Percentiles rank a stretch among this genome's conserved stretches.
phyloP scores from a whole-genome alignment of 2,888 invertebrate genomes.

The Euzophera pinguis region DNA sequence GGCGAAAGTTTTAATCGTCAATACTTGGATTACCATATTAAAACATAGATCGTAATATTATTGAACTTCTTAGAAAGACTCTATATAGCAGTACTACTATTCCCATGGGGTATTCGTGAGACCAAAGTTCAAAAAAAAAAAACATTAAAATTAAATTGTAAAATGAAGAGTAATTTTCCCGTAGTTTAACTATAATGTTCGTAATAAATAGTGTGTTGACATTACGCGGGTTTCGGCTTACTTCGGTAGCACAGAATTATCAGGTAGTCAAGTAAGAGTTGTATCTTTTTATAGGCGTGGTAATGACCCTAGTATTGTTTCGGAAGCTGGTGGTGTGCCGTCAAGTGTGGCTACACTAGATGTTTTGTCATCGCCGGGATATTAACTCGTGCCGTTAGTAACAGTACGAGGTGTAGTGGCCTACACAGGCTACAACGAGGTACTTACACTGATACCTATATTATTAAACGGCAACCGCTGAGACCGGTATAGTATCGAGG shows the following conservation, averaged over 20 bases:
- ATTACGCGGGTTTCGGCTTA: neutral
- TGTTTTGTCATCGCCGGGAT: conserved; percentile 54
- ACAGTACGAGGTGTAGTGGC: conserved; percentile 53
- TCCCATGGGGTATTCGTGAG: neutral
- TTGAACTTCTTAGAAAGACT: too few species aligned
- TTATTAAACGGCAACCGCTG: conserved; percentile 44
- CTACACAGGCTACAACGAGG: conserved; percentile 40
- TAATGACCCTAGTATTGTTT: conserved; percentile 10
- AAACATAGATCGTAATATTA: too few species aligned
- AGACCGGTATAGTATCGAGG: conserved; percentile 53
- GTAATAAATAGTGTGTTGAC: conserved; percentile 10
- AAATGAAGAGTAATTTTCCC: neutral
- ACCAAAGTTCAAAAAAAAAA: neutral
- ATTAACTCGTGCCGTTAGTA: conserved; percentile 64
- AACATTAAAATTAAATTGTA: neutral
- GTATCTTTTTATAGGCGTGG: neutral
- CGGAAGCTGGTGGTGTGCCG: conserved; percentile 7
- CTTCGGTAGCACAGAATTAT: neutral
- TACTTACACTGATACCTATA: conserved; percentile 41
- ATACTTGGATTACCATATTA: too few species aligned
- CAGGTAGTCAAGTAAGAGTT: too few species aligned
- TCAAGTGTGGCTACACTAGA: conserved; percentile 23
- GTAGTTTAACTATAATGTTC: neutral
- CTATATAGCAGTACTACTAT: neutral
- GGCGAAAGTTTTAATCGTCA: too few species aligned